phyloP scores from a whole-genome alignment of 2,888 invertebrate species.

The Taphrorychus bicolor region DNA sequence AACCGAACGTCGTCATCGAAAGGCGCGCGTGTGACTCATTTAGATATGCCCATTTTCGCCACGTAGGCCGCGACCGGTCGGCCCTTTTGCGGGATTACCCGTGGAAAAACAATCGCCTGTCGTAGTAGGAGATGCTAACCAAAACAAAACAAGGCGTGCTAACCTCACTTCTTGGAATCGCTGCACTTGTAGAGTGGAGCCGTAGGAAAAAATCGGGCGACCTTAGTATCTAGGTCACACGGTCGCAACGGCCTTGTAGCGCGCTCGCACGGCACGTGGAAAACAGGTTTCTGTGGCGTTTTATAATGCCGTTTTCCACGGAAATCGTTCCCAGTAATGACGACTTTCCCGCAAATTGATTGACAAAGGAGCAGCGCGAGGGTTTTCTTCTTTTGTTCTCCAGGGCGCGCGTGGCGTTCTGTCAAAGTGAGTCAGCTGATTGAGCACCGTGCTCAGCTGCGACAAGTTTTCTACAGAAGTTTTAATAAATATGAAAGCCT shows the following conservation, averaged over 20 bases:
- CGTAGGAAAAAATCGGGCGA: constrained; percentile 25
- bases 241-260: constrained; percentile 40
- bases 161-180: constrained; percentile 34
- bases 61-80: constrained; percentile 32
- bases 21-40: constrained; percentile 13
- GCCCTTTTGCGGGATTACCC: background rate
- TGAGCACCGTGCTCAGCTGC: background rate
- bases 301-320: constrained; percentile 15
- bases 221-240: constrained; percentile 42
- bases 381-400: constrained; percentile 25
- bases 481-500: constrained; percentile 35
- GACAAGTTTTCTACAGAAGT: too few relatives aligned
- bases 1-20: constrained; percentile 19
- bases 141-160: constrained; percentile 31
- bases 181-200: constrained; percentile 28
- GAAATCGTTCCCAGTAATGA: constrained; percentile 3
- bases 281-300: constrained; percentile 34
- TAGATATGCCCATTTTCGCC: constrained; percentile 37
- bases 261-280: constrained; percentile 38
- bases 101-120: constrained; percentile 3
- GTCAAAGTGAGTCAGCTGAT: constrained; percentile 37
- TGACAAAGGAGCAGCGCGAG: constrained; percentile 8
- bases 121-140: too few relatives aligned
- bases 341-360: background rate
- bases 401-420: constrained; percentile 32